A percentile compares a stretch with the other conserved stretches of the same genome.
These are phyloP conservation scores for Spermophilus dauricus DNA, from an alignment of 2,113 vertebrate genomes.

Conservation along the genomic window DNA sequence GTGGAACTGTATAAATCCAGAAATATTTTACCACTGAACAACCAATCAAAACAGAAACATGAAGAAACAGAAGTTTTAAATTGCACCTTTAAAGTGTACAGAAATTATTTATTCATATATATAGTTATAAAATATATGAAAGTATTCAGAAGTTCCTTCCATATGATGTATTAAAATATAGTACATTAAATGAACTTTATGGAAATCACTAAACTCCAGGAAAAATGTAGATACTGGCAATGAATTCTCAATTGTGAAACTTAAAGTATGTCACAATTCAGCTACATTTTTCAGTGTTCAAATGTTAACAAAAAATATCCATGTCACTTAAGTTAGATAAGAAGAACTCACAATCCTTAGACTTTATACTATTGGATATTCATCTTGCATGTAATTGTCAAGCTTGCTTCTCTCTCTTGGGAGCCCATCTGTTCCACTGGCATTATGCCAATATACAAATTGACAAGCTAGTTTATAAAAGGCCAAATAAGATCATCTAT, in stretches of 20 bases:
- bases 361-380: slow-evolving; percentile 37
- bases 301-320: not conserved
- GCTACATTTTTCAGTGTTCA: not conserved
- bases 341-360: not conserved
- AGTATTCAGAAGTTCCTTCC: not conserved
- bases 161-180: not conserved
- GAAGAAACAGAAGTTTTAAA: not conserved
- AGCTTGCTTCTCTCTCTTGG: slow-evolving; percentile 40
- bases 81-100: not conserved
- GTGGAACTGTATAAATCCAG: not conserved
- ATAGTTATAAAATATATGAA: not conserved
- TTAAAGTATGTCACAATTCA: not conserved
- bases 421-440: slow-evolving; percentile 75
- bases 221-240: not conserved
- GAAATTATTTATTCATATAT: not conserved
- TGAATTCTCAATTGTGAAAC: not conserved
- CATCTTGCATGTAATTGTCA: not conserved
- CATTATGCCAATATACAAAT: slow-evolving; percentile 36
- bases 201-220: not conserved
- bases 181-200: not conserved
- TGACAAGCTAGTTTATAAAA: not conserved
- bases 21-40: not conserved
- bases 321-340: not conserved
- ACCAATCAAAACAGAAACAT: not conserved
- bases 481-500: slow-evolving; percentile 29